Base-by-base conservation (phyloP, 2,113 vertebrate genomes). In the Leucosticte australis region DNA sequence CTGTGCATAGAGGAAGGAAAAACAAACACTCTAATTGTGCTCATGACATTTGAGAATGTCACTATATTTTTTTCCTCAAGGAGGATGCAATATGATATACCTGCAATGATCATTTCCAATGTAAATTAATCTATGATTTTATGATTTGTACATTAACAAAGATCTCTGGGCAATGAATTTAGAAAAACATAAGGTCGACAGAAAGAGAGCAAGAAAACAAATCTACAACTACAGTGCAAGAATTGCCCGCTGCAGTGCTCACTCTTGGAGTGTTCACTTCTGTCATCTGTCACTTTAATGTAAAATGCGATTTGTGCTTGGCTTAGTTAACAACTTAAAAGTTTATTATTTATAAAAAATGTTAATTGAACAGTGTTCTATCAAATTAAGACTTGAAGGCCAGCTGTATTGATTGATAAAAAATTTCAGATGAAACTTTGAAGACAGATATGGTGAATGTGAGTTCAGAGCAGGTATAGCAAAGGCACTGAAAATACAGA, bases 1-100 rank as follows among this genome's bases (percentile, higher is more conserved):
- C 46, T 79, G 18, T 49, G 8, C 75, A 14, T 8, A 80, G 41
- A 81, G 22, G 44, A 84, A 79, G 15, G 50, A 60, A 89, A 91
- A 92, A 50, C 10, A 78, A 84, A 60, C 77, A 60, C 19, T 62
- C 5, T 57, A 69, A 81, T 90, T 92, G 59, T 87, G 88, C 52
- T 78, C 44, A 44, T 60, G 74, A 69, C 56, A 64, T 92, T 89
- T 95, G 62, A 74, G 76, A 95, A 59, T 60, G 56, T 49, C 39
- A 81, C 14, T 82, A 1, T n/a, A 1, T 44, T 19, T 78, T 77
- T 85, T 77, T 86, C 44, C 18, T 94, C 33, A 13, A 67, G 52
- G 26, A 91, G 7, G 15, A 39, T 69, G 30, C 9, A 49, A 57
- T 18, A 84, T 8, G 3, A 70, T 50, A 63, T 39, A 75, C 56